Base-by-base conservation (phyloP, 2,888 invertebrate genomes). In the Aproaerema taeniolella region DNA sequence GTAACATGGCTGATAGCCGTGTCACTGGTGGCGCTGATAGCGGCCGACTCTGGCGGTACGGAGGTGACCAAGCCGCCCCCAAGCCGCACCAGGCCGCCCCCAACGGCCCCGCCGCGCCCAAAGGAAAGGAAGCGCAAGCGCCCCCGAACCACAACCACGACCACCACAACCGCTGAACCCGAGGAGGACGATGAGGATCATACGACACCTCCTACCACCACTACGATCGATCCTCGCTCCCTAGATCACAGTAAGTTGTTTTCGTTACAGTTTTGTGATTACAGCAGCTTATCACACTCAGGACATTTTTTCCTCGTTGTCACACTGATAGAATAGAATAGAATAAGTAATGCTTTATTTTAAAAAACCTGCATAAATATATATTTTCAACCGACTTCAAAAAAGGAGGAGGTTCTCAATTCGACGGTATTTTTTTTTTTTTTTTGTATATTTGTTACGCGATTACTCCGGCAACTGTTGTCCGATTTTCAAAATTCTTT, bases 21-120 rank as follows among this genome's bases (percentile, higher is more conserved):
- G 50, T 81, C 80, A 76, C 82, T 85, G 67, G 83, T 85, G 85
- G 83, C 85, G 70, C 64, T 81, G 48, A 82, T 57, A 56, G 48
- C 74, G 29, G 80, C 79, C 56, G 81, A 81, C 12, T 58, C 71
- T 9, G 67, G 64, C 15, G 67, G 56, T 45, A 43, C 49, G 2
- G 44, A 44, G 20, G 39, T 46, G 12, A 50, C 54, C n/a, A 43
- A 54, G 14, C 46, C 51, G 13, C 34, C 25, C 24, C 46, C 49
- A 15, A 49, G 50, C 15, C 42, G 51, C 13, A 34, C 42, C 49
- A 49, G 36, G 26, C 44, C 34, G 39, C 45, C 17, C 13, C 52
- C 55, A 1, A 20, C 50, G 17, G 52, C 49, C 41, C 66, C 47
- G 34, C n/a, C n/a, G n/a, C n/a, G 30, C 49, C 50, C 9, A 39